phyloP scores from a whole-genome alignment of 2,113 vertebrate genomes.

The Todiramphus saurophagus region DNA sequence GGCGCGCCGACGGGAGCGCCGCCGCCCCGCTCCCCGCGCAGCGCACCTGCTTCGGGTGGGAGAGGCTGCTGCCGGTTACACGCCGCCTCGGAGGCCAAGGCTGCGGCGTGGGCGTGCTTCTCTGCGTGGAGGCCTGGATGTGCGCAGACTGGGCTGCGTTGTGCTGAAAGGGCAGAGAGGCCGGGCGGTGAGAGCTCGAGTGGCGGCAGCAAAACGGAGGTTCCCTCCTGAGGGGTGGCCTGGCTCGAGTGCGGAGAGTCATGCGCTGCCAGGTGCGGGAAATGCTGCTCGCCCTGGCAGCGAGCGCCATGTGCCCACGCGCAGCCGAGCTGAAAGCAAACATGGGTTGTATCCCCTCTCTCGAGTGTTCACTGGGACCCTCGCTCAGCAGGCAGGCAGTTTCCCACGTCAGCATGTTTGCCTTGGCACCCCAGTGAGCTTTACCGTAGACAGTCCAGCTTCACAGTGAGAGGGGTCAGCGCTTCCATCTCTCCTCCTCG shows the following conservation, averaged over 20 bases:
- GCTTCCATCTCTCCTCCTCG: fast-evolving
- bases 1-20: neutral
- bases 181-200: too few relatives aligned
- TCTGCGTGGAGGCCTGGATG: neutral
- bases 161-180: too few relatives aligned
- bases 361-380: too few relatives aligned
- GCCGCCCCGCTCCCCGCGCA: neutral
- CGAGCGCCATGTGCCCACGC: fast-evolving
- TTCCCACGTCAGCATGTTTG: neutral
- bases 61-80: fast-evolving
- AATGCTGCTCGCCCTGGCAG: fast-evolving
- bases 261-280: fast-evolving
- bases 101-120: too few relatives aligned
- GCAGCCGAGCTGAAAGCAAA: too few relatives aligned
- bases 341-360: fast-evolving
- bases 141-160: too few relatives aligned
- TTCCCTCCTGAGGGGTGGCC: neutral
- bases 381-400: neutral
- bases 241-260: fast-evolving
- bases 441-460: neutral
- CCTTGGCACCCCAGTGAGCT: fast-evolving
- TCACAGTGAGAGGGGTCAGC: fast-evolving
- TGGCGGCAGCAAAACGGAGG: fast-evolving
- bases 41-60: too few relatives aligned
- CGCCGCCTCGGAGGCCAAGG: fast-evolving